These are phyloP conservation scores for Macrotus californicus DNA, from an alignment of 2,113 vertebrate genomes.

Conservation along the genomic window DNA sequence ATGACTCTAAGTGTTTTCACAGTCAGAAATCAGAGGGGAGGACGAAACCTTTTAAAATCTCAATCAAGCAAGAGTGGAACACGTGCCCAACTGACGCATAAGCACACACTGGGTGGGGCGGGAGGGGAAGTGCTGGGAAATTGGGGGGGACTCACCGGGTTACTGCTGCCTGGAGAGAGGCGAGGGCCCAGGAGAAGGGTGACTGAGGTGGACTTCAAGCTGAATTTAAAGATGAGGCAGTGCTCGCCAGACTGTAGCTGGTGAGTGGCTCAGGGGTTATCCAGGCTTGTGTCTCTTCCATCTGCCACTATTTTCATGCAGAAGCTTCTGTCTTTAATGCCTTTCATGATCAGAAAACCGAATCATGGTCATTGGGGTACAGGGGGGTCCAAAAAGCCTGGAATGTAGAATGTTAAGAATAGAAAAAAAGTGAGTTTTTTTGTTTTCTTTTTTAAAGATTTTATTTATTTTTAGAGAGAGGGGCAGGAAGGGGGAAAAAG, in stretches of 20 bases:
- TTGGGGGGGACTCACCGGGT: not conserved
- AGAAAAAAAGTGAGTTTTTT: not conserved
- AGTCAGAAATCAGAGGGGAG: not conserved
- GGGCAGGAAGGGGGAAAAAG: too few relatives aligned
- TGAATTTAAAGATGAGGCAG: not conserved
- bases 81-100: accelerated
- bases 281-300: not conserved
- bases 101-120: not conserved
- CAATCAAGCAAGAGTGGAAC: not conserved
- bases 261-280: accelerated
- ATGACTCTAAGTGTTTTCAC: not conserved
- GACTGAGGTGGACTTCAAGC: not conserved
- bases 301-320: not conserved
- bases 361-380: not conserved
- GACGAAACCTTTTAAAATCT: not conserved
- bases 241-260: not conserved
- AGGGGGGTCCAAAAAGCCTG: not conserved
- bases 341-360: not conserved
- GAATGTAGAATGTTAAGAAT: not conserved
- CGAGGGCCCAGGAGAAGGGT: not conserved
- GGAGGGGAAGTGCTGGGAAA: accelerated
- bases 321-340: not conserved
- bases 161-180: not conserved
- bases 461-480: too few relatives aligned
- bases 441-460: not conserved